Evolutionary conservation across 2,888 invertebrate species (phyloP).

Genomic region (Branchellion lobata): DNA sequence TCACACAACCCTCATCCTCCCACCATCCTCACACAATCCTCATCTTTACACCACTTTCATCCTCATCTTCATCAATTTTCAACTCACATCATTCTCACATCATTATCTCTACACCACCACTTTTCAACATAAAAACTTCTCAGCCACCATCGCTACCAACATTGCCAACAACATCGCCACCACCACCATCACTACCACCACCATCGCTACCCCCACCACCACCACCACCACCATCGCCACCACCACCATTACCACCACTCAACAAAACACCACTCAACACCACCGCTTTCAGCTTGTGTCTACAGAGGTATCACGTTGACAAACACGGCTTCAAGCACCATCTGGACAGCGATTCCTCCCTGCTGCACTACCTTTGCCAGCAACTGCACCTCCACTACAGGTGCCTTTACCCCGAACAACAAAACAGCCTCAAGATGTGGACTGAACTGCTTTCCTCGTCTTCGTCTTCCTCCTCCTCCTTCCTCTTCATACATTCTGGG

Average conservation of each 20-base stretch:
- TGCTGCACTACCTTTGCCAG: constrained; percentile 65
- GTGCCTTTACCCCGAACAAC: constrained; percentile 43
- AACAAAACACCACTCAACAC: background rate
- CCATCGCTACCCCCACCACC: no score
- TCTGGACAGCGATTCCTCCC: constrained; percentile 62
- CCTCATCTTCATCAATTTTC: no score
- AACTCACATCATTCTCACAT: no score
- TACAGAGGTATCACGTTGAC: constrained; percentile 63
- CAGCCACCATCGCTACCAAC: no score
- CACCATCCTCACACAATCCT: no score
- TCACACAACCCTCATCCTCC: no score
- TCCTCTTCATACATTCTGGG: no score
- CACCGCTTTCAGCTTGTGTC: constrained; percentile 47
- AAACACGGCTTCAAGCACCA: constrained; percentile 65
- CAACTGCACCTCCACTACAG: constrained; percentile 63
- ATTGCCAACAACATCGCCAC: no score
- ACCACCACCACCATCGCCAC: background rate
- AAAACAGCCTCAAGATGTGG: constrained; percentile 29
- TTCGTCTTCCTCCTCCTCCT: background rate
- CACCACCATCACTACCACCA: no score
- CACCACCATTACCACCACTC: background rate
- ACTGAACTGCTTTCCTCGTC: constrained; percentile 28
- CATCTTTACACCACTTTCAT: no score
- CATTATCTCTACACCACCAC: no score
- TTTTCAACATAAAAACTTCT: no score